phyloP scores from a whole-genome alignment of 2,888 invertebrate species.

The Disparrhopalites patrizii region DNA sequence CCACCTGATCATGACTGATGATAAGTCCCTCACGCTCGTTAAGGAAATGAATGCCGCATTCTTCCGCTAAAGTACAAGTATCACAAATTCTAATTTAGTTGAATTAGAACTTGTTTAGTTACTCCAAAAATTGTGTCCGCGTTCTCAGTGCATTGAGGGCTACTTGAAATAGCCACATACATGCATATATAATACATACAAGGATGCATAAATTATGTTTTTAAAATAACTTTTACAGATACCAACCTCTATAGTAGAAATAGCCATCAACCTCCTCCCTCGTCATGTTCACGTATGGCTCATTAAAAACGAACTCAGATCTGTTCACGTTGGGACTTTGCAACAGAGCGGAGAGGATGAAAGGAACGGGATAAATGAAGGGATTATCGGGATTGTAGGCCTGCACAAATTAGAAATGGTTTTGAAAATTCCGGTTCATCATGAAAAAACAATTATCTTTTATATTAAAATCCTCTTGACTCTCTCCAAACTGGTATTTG shows the following conservation, averaged over 20 bases:
- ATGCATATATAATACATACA: too few species aligned
- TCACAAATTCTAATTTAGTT: not conserved
- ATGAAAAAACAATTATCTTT: too few species aligned
- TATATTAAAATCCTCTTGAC: too few species aligned
- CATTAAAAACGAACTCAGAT: constrained; percentile 33
- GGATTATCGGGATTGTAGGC: constrained; percentile 40
- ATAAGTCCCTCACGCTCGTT: constrained; percentile 45
- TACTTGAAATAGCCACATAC: too few species aligned
- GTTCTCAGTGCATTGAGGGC: too few species aligned
- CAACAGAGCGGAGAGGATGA: constrained; percentile 36
- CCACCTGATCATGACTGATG: constrained; percentile 30
- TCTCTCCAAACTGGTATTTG: too few species aligned
- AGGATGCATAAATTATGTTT: too few species aligned
- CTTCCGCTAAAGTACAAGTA: constrained; percentile 27
- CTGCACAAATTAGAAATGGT: constrained; percentile 27
- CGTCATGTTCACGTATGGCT: constrained; percentile 32
- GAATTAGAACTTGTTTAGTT: constrained; percentile 1
- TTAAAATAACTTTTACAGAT: too few species aligned
- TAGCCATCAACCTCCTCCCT: constrained; percentile 35
- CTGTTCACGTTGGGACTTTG: constrained; percentile 34
- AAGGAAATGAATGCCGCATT: constrained; percentile 45
- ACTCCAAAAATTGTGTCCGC: too few species aligned
- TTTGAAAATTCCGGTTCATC: too few species aligned
- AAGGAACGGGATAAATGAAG: constrained; percentile 44
- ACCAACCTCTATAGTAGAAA: constrained; percentile 35